Conservation (phyloP, 2,113 vertebrate genomes). For the Excalfactoria chinensis region DNA sequence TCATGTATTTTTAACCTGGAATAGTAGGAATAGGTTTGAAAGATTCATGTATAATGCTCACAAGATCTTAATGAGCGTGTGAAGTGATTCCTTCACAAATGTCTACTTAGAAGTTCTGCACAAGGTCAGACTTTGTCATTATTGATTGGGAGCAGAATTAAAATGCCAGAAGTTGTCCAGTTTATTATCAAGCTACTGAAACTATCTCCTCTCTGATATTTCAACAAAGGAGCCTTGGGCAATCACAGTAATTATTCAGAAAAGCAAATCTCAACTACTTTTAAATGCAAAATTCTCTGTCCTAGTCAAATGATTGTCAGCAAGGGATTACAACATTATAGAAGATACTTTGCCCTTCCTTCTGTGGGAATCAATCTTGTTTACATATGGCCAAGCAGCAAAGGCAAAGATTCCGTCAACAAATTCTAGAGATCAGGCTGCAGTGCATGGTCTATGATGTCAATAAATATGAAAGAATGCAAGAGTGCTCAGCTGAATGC, state of each 20-base stretch:
- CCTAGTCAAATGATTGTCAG: constrained; percentile 42
- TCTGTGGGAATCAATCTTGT: constrained; percentile 5
- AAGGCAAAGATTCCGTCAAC: background rate
- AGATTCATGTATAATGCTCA: constrained; percentile 46
- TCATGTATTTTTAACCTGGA: constrained; percentile 2
- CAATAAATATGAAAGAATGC: constrained; percentile 22
- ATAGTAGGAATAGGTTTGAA: constrained; percentile 31
- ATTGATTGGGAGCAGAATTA: constrained; percentile 63
- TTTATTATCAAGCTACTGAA: constrained; percentile 67
- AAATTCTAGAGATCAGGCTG: constrained; percentile 8
- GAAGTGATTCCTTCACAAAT: constrained; percentile 54
- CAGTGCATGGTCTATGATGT: background rate
- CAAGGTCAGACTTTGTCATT: constrained; percentile 66
- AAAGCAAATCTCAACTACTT: constrained; percentile 61
- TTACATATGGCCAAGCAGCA: constrained; percentile 28
- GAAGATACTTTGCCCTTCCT: constrained; percentile 37
- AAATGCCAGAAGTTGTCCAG: constrained; percentile 67
- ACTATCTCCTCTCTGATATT: constrained; percentile 62
- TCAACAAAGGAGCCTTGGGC: constrained; percentile 61
- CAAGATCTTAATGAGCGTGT: constrained; percentile 33
- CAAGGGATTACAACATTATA: constrained; percentile 32
- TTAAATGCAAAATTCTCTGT: constrained; percentile 62
- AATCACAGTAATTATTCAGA: constrained; percentile 68
- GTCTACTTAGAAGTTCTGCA: constrained; percentile 42
- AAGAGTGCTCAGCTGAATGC: background rate